Conservation (phyloP, 1,140 invertebrate species). For the Chrysopa pallens region DNA sequence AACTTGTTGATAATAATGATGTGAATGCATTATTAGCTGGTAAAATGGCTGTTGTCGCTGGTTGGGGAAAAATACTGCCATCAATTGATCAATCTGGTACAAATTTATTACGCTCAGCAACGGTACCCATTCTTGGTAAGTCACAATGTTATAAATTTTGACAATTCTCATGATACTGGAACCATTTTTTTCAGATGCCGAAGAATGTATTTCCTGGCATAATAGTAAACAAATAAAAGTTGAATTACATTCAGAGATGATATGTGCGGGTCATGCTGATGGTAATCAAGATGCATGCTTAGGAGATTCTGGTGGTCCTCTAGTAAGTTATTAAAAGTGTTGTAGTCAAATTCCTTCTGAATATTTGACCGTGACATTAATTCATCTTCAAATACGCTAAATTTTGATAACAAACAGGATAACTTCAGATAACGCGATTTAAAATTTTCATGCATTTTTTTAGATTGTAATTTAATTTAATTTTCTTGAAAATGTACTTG, state of each 20-base stretch:
- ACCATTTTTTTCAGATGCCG: conserved; percentile 25
- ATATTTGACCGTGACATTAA: no score
- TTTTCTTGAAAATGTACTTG: no score
- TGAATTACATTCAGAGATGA: conserved; percentile 57
- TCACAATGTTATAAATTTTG: no score
- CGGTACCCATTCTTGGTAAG: conserved; percentile 54
- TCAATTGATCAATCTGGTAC: conserved; percentile 56
- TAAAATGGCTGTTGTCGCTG: conserved; percentile 52
- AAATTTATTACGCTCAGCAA: conserved; percentile 58
- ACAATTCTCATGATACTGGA: no score
- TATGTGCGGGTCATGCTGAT: conserved; percentile 66
- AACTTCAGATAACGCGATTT: no score
- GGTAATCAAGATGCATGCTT: conserved; percentile 68
- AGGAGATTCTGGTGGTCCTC: conserved; percentile 68
- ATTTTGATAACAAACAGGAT: no score
- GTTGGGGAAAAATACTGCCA: conserved; percentile 73
- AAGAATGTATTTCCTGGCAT: conserved; percentile 62
- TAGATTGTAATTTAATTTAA: no score
- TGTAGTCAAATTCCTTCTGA: no score
- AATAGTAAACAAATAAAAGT: conserved; percentile 55
- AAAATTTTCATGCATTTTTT: no score
- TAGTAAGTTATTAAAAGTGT: conserved; percentile 34
- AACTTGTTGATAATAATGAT: conserved; percentile 1
- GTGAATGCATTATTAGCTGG: conserved; percentile 26
- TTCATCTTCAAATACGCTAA: no score